Base-by-base conservation (phyloP, 2,113 vertebrate genomes). In the human (Homo sapiens) region DNA sequence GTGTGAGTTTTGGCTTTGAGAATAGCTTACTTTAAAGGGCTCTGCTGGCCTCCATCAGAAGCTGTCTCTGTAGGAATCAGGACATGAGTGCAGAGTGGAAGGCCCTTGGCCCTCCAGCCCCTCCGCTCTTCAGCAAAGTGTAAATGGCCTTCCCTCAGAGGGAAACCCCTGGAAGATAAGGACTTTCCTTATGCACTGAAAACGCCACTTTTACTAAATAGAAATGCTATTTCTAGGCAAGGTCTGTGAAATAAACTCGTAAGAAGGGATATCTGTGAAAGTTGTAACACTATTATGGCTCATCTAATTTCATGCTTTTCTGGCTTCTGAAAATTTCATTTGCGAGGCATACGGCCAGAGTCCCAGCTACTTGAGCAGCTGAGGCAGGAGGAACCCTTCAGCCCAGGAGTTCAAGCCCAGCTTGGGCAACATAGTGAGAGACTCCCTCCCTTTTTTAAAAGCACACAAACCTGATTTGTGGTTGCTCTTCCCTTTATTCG, bases 71-170 rank as follows among this genome's bases (percentile, higher is more conserved):
- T 6, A 5, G n/a, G 38, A 9, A 27, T 2, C 12, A 25, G 90
- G 45, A n/a, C 27, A 5, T 2, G 20, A 45, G 0, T 27, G 30
- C 20, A 17, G 2, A 6, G 40, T 0, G 0, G 25, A 48, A 25
- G 25, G 8, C 40, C 61, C 50, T 40, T 0, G 0, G 9, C 52
- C 38, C 70, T 84, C 14, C 35, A 61, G 17, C 86, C 43, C 16
- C 70, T 61, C 25, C 0, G 1, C 55, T n/a, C 83, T 81, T 35
- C 87, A 86, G 16, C 22, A 45, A 14, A 8, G 4, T 45, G 18
- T 5, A 23, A 9, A 8, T 2, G 0, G n/a, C 40, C 38, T 43
- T 59, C 18, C 3, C n/a, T 73, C 1, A 35, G 25, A n/a, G 43
- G 27, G 81, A 90, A 8, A 22, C 25, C 38, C n/a, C 72, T 57